Evolutionary conservation across 1,140 invertebrate species (phyloP), one percentile per base, ranked within the genome.

Genomic region (Pseudomyrmex cubaensis): DNA sequence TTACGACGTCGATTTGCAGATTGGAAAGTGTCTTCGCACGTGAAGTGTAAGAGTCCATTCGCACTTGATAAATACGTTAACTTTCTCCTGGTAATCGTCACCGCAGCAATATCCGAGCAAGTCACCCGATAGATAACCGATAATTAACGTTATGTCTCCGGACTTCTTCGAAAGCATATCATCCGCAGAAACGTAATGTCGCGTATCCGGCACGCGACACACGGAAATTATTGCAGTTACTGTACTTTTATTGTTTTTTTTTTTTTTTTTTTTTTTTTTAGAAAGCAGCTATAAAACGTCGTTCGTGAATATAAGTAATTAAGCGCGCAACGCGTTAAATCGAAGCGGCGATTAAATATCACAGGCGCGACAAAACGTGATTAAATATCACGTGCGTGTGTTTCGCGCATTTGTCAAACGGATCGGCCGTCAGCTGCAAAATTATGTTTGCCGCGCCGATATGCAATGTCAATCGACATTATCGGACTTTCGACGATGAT

Each of bases 291-390:
- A 13, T 57, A 78, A 77, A 66, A 50, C 12, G 12, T 59, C 64
- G 54, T 20, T 46, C 20, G 44, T 8, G 54, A 52, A 80, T 72
- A 20, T 80, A 80, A 20, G 20, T 5, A 35, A 80, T 80, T 59
- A 80, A 80, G 52, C 66, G 54, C 15, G 54, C 15, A 57, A 59
- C n/a, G 66, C 3, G 22, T 78, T 70, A 48, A 70, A 80, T 69
- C 50, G 76, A 70, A 59, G 76, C 44, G 44, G 12, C 59, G 76
- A 72, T 80, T 59, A 72, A 80, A 72, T 72, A 70, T 70, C 44
- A 20, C 17, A 10, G 10, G 44, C 56, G 44, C 56, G 76, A 50
- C 66, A 61, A 72, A 72, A 80, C 44, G n/a, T n/a, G n/a, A n/a
- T n/a, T n/a, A n/a, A n/a, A n/a, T n/a, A n/a, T n/a, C n/a, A n/a